phyloP scores from a whole-genome alignment of 2,888 invertebrate genomes.

The Xestia ashworthii region DNA sequence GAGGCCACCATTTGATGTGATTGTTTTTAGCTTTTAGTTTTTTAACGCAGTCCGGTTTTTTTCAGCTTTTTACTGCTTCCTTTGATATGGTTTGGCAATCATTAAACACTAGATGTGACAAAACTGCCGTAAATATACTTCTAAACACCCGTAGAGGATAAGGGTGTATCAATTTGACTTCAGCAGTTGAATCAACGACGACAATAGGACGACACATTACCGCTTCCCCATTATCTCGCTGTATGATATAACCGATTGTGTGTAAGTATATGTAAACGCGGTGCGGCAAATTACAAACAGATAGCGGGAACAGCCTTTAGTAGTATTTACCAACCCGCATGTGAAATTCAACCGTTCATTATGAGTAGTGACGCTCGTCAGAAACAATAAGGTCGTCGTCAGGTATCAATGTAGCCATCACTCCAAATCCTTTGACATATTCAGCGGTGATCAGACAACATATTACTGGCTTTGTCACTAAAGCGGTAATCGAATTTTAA shows the following conservation, averaged over 20 bases:
- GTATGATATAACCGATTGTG: slow-evolving; percentile 13
- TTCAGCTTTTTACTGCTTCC: neutral
- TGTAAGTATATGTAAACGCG: slow-evolving; percentile 49
- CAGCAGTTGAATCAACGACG: neutral
- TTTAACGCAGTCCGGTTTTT: no score
- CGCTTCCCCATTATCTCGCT: slow-evolving; percentile 24
- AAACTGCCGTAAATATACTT: neutral
- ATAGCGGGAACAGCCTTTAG: slow-evolving; percentile 51
- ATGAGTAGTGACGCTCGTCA: slow-evolving; percentile 62
- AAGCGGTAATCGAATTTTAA: neutral
- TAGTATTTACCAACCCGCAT: slow-evolving; percentile 72
- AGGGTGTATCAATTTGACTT: slow-evolving; percentile 3
- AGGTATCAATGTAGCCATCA: slow-evolving; percentile 34
- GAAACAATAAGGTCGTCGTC: slow-evolving; percentile 57
- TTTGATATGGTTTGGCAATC: neutral
- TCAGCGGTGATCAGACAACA: slow-evolving; percentile 12
- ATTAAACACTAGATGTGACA: neutral
- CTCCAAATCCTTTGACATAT: slow-evolving; percentile 46
- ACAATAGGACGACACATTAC: slow-evolving; percentile 28
- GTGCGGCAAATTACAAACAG: slow-evolving; percentile 57
- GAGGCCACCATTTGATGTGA: no score
- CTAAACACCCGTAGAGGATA: no score
- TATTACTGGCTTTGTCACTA: slow-evolving; percentile 20
- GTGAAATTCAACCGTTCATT: slow-evolving; percentile 73
- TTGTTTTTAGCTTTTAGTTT: no score